Evolutionary conservation across 2,797 vertebrate species (phyloP).

Genomic region (Pampus argenteus): DNA sequence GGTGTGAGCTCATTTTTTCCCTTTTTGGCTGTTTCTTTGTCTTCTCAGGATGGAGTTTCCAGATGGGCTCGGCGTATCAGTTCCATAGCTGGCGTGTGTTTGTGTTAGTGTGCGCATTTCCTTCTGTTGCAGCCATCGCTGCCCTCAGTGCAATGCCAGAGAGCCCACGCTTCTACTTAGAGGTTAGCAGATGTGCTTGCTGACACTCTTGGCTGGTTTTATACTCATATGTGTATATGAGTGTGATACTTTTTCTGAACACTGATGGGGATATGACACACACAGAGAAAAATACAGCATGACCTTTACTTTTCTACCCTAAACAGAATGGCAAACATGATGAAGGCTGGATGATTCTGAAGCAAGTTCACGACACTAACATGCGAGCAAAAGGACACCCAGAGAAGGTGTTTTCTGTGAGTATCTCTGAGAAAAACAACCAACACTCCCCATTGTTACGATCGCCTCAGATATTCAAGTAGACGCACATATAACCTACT

Average conservation of each 20-base stretch:
- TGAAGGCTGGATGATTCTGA: conserved; percentile 98
- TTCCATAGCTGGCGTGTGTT: conserved; percentile 99
- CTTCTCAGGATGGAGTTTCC: conserved; percentile 96
- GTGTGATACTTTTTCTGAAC: neutral
- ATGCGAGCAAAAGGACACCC: conserved; percentile 96
- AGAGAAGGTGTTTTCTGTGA: conserved; percentile 95
- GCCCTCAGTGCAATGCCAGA: conserved; percentile 95
- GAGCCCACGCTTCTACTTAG: conserved; percentile 96
- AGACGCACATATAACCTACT: neutral
- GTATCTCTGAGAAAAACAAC: conserved; percentile 49
- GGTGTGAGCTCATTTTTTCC: conserved; percentile 27
- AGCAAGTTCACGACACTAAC: conserved; percentile 98
- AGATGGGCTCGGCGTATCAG: conserved; percentile 98
- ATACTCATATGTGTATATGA: neutral
- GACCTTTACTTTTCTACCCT: neutral
- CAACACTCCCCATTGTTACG: neutral
- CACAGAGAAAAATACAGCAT: neutral
- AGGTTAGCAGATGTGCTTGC: conserved; percentile 83
- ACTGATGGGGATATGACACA: neutral
- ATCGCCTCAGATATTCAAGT: neutral
- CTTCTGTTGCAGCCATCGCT: conserved; percentile 94
- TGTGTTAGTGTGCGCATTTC: conserved; percentile 95
- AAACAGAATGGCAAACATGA: conserved; percentile 96
- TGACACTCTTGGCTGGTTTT: neutral
- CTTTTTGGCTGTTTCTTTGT: neutral